Percentiles rank a stretch among this genome's conserved stretches.
phyloP scores from a whole-genome alignment of 2,113 vertebrate species.

The Lagenorhynchus albirostris region DNA sequence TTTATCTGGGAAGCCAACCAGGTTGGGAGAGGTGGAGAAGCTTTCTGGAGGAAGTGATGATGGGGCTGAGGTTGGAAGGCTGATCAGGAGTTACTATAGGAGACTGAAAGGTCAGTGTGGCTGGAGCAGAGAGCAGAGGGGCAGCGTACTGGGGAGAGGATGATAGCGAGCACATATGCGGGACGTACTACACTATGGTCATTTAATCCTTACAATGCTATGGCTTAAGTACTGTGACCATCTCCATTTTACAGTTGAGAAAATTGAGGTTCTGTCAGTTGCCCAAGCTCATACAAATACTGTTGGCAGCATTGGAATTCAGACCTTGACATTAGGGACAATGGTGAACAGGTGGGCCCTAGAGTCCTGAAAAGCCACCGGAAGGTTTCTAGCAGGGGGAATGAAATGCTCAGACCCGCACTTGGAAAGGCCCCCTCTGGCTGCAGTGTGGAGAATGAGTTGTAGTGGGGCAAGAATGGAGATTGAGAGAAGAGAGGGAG shows the following conservation, averaged over 20 bases:
- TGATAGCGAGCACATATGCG: fast-evolving
- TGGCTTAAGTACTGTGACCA: background rate
- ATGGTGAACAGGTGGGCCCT: background rate
- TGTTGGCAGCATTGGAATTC: background rate
- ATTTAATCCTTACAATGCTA: background rate
- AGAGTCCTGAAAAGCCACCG: background rate
- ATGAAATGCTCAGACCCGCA: too few relatives aligned
- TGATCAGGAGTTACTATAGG: background rate
- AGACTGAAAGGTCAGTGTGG: background rate
- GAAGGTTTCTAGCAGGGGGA: background rate
- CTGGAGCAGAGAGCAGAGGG: background rate
- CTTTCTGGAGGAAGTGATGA: background rate
- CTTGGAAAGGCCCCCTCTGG: background rate
- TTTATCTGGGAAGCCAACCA: background rate
- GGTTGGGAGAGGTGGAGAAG: background rate
- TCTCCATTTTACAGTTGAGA: background rate
- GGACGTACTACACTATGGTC: fast-evolving
- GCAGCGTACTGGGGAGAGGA: too few relatives aligned
- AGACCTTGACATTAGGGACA: background rate
- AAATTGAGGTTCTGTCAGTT: background rate
- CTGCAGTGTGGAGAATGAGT: too few relatives aligned
- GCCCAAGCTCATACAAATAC: background rate
- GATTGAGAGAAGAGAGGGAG: background rate
- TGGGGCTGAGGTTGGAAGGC: background rate
- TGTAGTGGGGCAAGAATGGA: background rate